These are phyloP conservation scores for Papilio elwesi DNA, from an alignment of 2,888 invertebrate genomes.

Conservation along the genomic window DNA sequence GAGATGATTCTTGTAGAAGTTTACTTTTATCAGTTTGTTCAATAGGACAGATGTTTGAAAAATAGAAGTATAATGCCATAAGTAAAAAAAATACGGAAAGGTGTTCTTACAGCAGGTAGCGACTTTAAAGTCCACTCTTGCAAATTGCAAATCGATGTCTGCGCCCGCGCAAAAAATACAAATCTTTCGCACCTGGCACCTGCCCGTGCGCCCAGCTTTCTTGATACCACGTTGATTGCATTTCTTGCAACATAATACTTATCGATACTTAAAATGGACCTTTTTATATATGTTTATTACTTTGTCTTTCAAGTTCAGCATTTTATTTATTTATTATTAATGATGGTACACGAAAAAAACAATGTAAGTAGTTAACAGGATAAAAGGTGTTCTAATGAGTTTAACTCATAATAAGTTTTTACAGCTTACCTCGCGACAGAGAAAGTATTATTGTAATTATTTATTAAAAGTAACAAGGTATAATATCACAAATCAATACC, in stretches of 20 bases:
- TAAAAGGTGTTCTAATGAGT: no score
- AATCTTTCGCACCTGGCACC: slow-evolving; percentile 65
- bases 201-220: slow-evolving; percentile 37
- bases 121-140: slow-evolving; percentile 53
- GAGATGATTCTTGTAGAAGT: no score
- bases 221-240: slow-evolving; percentile 40
- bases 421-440: no score
- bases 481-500: no score
- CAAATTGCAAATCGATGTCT: slow-evolving; percentile 71
- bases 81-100: slow-evolving; percentile 7
- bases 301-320: neutral
- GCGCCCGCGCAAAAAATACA: slow-evolving; percentile 65
- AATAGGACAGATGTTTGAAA: neutral
- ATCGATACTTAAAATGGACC: neutral
- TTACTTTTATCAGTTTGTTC: neutral
- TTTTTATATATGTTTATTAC: no score
- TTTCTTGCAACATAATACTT: slow-evolving; percentile 33
- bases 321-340: neutral
- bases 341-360: no score
- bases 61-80: neutral
- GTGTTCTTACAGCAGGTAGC: slow-evolving; percentile 50
- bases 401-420: no score
- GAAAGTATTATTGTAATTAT: no score
- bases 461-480: no score
- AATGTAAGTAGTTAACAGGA: neutral